Conservation (phyloP, 2,797 vertebrate genomes). For the Falco columbarius region DNA sequence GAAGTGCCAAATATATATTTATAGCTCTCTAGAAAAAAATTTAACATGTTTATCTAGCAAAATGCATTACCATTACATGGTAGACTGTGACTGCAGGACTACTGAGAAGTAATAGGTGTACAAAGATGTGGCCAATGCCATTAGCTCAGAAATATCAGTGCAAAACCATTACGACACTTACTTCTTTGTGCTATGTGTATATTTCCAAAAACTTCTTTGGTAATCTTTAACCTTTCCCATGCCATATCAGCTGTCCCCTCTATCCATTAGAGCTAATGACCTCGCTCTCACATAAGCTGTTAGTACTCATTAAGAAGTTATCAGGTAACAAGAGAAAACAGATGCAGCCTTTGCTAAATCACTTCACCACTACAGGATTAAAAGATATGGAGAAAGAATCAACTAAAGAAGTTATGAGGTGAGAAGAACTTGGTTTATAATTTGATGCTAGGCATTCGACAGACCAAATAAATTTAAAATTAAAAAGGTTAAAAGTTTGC, state of each 20-base stretch:
- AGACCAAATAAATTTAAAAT: conserved; percentile 14
- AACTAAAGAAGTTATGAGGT: conserved; percentile 65
- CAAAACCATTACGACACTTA: conserved; percentile 37
- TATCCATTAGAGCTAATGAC: conserved; percentile 86
- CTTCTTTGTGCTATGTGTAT: conserved; percentile 43
- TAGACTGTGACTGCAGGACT: neutral
- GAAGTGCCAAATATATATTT: neutral
- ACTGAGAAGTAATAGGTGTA: neutral
- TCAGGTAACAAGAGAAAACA: conserved; percentile 84
- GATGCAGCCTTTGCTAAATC: conserved; percentile 83
- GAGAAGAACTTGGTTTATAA: conserved; percentile 67
- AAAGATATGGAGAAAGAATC: conserved; percentile 76
- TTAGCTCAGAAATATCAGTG: conserved; percentile 64
- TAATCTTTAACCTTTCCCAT: conserved; percentile 83
- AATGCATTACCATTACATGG: neutral
- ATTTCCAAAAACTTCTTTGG: conserved; percentile 63
- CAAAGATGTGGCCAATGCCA: conserved; percentile 41
- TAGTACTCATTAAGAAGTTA: conserved; percentile 86
- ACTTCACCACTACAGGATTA: conserved; percentile 76
- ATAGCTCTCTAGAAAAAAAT: neutral
- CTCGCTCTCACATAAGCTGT: conserved; percentile 86
- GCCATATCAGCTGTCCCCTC: conserved; percentile 73
- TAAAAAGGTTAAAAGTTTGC: neutral
- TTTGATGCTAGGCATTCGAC: conserved; percentile 52
- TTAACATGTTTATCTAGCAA: neutral